Evolutionary conservation across 2,888 invertebrate genomes (phyloP), one percentile per base, ranked within the genome.

Genomic region (Mesodorylaimus sp.): DNA sequence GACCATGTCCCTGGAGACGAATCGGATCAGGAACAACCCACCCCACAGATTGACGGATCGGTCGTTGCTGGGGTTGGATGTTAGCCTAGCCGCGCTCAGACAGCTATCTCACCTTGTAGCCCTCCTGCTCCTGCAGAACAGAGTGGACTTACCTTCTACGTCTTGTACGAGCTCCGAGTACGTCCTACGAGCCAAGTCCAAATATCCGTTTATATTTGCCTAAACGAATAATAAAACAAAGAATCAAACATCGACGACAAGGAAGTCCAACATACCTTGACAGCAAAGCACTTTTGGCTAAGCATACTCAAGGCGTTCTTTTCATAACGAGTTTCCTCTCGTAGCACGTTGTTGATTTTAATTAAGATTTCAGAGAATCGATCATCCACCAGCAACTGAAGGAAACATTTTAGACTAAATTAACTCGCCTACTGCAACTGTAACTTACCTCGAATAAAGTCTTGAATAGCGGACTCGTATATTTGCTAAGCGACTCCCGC

Each of bases 111-210:
- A n/a, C n/a, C n/a, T n/a, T n/a, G n/a, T n/a, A n/a, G n/a, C n/a
- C n/a, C n/a, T n/a, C n/a, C n/a, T n/a, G n/a, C n/a, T n/a, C n/a
- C n/a, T n/a, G n/a, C n/a, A n/a, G 26, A 13, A 3, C 10, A 19
- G 27, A 13, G 16, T 21, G 42, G 37, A 46, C 53, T 60, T 63
- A 79, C 79, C 72, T 59, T 73, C 75, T 65, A 87, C 79, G 55
- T 83, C 81, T 55, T 82, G 80, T 53, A 87, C 76, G 16, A 84
- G 71, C 65, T 88, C 85, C n/a, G 81, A 79, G 67, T 87, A 88
- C 0, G 81, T 79, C 62, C 79, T 77, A 57, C 89, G 73, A 3
- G 84, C 79, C 28, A 88, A 74, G 67, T 89, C 89, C 56, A 91
- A 68, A 49, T 85, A 72, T 1, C 80, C 80, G 60, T 79, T 80